A percentile compares a stretch with the other conserved stretches of the same genome.
Evolutionary conservation across 2,113 vertebrate genomes (phyloP).

Genomic region (Thermophis baileyi): DNA sequence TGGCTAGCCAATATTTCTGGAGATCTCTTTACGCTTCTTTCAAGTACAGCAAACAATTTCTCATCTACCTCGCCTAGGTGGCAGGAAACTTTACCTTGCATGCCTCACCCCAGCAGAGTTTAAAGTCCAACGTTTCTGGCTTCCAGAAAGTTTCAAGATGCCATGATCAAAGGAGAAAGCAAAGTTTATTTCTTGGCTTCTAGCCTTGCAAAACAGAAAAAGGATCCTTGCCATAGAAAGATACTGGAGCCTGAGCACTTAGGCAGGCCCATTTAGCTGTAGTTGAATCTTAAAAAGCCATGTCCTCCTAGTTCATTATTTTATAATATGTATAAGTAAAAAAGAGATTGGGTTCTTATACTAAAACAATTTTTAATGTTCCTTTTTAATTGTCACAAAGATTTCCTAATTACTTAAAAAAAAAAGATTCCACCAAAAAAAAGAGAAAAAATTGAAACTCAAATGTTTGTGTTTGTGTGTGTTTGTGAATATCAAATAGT

Average conservation of each 20-base stretch:
- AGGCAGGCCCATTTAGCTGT: neutral
- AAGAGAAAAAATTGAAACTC: neutral
- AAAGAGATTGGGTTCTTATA: neutral
- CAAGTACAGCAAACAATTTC: neutral
- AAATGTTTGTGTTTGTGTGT: neutral
- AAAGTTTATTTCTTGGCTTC: neutral
- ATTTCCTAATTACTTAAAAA: neutral
- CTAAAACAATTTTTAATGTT: neutral
- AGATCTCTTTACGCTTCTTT: neutral
- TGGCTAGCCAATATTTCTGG: neutral
- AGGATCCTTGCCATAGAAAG: neutral
- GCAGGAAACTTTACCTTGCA: neutral
- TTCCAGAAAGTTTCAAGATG: neutral
- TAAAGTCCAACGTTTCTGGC: neutral
- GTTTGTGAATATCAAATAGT: neutral
- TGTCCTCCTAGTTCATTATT: neutral
- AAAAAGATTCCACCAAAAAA: neutral
- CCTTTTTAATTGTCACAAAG: neutral
- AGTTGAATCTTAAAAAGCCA: neutral
- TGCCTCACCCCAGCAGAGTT: neutral
- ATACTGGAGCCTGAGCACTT: no score
- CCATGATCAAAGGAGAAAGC: neutral
- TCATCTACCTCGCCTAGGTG: neutral
- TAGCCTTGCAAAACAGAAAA: neutral
- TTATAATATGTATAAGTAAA: neutral